Conservation (phyloP, 2,797 vertebrate species). For the Cephalopachus bancanus region DNA sequence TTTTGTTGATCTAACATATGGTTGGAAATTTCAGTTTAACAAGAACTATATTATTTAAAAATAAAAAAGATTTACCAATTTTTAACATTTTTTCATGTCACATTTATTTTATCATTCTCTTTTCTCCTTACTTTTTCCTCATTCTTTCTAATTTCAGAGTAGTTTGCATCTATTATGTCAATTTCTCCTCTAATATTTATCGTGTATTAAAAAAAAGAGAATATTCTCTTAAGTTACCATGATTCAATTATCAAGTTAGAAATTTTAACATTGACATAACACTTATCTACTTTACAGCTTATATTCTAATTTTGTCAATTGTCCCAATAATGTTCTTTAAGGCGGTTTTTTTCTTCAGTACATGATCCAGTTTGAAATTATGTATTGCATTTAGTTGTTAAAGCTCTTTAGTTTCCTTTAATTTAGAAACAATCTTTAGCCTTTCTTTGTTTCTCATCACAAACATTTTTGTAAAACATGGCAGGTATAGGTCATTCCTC, state of each 20-base stretch:
- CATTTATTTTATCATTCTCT: not conserved
- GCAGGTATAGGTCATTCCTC: not conserved
- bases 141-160: not conserved
- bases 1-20: slow-evolving; percentile 22
- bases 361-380: not conserved
- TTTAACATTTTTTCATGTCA: not conserved
- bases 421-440: not conserved
- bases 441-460: not conserved
- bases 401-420: not conserved
- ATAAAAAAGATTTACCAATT: not conserved
- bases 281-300: not conserved
- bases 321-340: not conserved
- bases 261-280: not conserved
- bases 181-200: not conserved
- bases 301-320: not conserved
- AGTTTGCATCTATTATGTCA: not conserved
- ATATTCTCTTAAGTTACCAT: not conserved
- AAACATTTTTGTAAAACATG: not conserved
- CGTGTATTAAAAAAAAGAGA: not conserved
- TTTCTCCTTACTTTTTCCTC: not conserved
- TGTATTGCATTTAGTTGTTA: not conserved
- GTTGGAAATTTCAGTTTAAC: slow-evolving; percentile 55
- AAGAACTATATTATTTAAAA: slow-evolving; percentile 49
- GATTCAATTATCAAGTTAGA: not conserved
- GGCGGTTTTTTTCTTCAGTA: not conserved